Base-by-base conservation (phyloP, 23 tunicate species). In the Phallusia fumigata region DNA sequence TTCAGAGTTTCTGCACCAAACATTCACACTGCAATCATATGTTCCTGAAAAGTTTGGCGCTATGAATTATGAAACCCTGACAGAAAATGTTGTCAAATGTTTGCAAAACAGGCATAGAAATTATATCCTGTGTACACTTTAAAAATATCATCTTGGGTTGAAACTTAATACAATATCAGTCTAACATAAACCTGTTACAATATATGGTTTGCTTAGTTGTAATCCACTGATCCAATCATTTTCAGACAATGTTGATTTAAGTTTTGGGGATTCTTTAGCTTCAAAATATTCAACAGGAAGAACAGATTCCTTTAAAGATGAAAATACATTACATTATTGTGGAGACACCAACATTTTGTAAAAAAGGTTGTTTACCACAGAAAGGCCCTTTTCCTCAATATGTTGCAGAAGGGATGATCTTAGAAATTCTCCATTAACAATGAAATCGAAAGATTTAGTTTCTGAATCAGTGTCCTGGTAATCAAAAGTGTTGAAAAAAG, bases 161-260 rank as follows among this genome's bases (percentile, higher is more conserved):
- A 40, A 40, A 40, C 47, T 40, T 40, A 40, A 3, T 40, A 3
- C 47, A 40, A 40, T 40, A 40, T n/a, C n/a, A n/a, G n/a, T n/a
- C n/a, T n/a, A n/a, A n/a, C n/a, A n/a, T 8, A 32, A 30, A 81
- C 90, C 90, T 31, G 88, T 83, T 58, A 94, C 44, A 35, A 89
- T 79, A 52, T 65, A 86, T 0, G 79, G 64, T 22, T 82, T 82
- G 12, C n/a, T 65, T 0, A 77, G n/a, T 31, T 94, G 84, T 26
- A 89, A 74, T 45, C 91, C 80, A 78, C 98, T 89, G 10, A 94
- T 79, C 98, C 98, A 94, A 75, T 94, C 98, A 65, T 89, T 79
- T 0, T 89, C 84, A 13, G 85, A 65, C 18, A 82, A 89, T 32
- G 84, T 82, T 19, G 76, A 76, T 45, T 94, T 79, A 0, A 86